Conservation (phyloP, 2,113 vertebrate genomes). For the Chamaea fasciata region DNA sequence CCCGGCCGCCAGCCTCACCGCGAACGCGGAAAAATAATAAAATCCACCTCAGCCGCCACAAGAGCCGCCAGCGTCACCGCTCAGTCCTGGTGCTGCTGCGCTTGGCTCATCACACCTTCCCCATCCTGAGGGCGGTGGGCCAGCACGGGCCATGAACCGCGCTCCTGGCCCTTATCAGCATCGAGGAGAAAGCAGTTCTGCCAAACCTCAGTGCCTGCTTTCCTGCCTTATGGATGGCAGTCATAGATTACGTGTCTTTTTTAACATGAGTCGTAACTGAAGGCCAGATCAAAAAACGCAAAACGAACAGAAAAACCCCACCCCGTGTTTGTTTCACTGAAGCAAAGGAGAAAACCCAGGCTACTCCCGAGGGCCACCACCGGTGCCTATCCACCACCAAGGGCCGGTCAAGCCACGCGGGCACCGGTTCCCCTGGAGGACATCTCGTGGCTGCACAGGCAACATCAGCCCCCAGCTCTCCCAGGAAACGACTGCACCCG, state of each 20-base stretch:
- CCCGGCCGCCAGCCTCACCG: neutral
- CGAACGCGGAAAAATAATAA: neutral
- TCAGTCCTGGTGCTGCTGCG: neutral
- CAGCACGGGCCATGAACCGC: neutral
- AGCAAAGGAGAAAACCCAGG: neutral
- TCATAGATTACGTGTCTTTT: neutral
- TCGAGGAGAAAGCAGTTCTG: neutral
- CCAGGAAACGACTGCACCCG: neutral
- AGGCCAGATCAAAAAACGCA: neutral
- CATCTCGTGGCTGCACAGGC: neutral
- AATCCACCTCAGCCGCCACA: neutral
- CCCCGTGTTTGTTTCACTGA: neutral
- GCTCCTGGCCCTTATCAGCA: neutral
- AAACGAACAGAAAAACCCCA: neutral
- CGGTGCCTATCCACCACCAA: neutral
- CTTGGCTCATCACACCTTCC: neutral
- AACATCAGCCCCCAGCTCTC: neutral
- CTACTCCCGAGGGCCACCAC: neutral
- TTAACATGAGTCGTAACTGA: neutral
- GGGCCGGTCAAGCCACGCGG: neutral
- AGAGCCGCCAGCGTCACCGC: neutral
- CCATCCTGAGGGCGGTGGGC: neutral
- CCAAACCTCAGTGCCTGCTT: neutral
- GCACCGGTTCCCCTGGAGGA: neutral
- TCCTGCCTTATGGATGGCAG: neutral